Evolutionary conservation across 2,888 invertebrate species (phyloP).

Genomic region (Chymomyza amoena): DNA sequence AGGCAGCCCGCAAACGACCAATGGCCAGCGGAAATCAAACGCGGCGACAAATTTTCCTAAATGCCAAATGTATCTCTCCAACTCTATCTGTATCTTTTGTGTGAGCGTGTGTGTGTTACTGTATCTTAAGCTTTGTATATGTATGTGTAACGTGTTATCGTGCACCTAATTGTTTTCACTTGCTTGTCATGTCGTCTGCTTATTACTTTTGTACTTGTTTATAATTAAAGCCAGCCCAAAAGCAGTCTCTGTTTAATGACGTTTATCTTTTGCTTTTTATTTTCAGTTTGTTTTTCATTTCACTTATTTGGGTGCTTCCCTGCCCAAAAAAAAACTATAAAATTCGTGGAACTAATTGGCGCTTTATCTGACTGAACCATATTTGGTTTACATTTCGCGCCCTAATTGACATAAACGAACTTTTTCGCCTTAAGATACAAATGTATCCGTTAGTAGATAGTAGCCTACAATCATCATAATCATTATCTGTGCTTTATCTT

Average conservation of each 20-base stretch:
- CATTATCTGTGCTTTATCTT: neutral
- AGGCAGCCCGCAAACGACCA: neutral
- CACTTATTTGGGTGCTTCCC: neutral
- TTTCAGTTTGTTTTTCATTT: neutral
- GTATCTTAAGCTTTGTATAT: constrained; percentile 8
- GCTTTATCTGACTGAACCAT: neutral
- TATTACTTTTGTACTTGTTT: constrained; percentile 58
- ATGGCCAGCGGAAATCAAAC: constrained; percentile 35
- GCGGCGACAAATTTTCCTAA: constrained; percentile 69
- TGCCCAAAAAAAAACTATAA: neutral
- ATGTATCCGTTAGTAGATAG: constrained; percentile 29
- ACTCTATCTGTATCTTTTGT: constrained; percentile 27
- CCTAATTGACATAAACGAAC: constrained; percentile 20
- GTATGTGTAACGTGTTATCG: constrained; percentile 43
- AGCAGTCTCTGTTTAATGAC: neutral
- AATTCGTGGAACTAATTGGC: neutral
- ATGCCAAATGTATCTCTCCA: constrained; percentile 54
- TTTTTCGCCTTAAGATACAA: constrained; percentile 44
- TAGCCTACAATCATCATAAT: neutral
- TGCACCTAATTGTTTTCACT: constrained; percentile 65
- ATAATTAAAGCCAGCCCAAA: constrained; percentile 52
- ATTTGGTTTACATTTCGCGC: constrained; percentile 18
- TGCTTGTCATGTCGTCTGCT: constrained; percentile 58
- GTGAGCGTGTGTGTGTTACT: constrained; percentile 18
- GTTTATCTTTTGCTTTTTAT: neutral